Evolutionary conservation across 1,140 invertebrate species (phyloP), one percentile per base, ranked within the genome.

Genomic region (Heliconius hewitsoni): DNA sequence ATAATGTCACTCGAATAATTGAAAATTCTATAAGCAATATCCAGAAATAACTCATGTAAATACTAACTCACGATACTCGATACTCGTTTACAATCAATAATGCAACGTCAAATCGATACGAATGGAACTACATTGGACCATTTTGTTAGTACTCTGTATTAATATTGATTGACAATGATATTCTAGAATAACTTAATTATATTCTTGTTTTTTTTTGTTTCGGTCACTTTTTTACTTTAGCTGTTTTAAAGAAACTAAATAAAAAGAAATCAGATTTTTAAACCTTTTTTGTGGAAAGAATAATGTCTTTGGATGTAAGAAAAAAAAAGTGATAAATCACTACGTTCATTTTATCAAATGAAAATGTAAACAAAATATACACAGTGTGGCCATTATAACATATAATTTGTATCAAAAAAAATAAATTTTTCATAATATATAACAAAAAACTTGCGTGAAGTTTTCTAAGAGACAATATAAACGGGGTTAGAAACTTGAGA

Each of bases 11-110:
- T 66, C 23, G 60, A 66, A 23, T 66, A 66, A 66, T 66, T 89
- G 90, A 86, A 83, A 81, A 91, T 89, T 90, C 89, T 88, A 91
- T 90, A 93, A 92, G 91, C 91, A 90, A 90, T 89, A 87, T 87
- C 81, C 86, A 85, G 87, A 90, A 93, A 93, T 92, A 92, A 86
- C 85, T 79, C 82, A 50, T 81, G 83, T 82, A 80, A 83, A 80
- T 80, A 78, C 81, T 80, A 82, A 83, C 81, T 82, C 85, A 70
- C 76, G 79, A 57, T 85, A 84, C 79, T 86, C 83, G 82, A 84
- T 85, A 82, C 79, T 52, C 50, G 50, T 6, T 52, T 77, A 80
- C 79, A 70, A 83, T 93, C 88, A 93, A 93, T 91, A 91, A 93
- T 93, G 86, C 89, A 93, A 80, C 86, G 83, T 71, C 77, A 80